Evolutionary conservation across 1,140 invertebrate species (phyloP).

Genomic region (Formica exsecta): DNA sequence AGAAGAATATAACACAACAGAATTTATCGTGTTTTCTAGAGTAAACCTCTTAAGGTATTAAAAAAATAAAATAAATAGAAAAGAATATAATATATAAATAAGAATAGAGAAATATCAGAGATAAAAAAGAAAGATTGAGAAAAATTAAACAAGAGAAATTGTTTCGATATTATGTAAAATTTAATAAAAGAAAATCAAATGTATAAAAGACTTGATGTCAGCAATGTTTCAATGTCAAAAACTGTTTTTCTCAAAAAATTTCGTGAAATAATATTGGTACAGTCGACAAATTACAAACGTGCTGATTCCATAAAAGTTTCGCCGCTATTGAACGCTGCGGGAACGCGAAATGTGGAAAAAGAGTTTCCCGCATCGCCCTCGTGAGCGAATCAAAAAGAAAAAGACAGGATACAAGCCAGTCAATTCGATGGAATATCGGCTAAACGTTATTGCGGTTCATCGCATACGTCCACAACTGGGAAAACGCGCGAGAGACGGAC

Average conservation of each 20-base stretch:
- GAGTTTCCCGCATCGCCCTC: constrained; percentile 6
- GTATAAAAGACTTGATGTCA: background rate
- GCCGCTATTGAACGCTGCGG: constrained; percentile 24
- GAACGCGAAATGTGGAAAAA: constrained; percentile 44
- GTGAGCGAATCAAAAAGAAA: constrained; percentile 36
- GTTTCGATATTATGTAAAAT: background rate
- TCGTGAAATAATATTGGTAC: background rate
- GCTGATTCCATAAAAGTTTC: constrained; percentile 17
- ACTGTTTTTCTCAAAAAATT: background rate
- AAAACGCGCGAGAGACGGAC: constrained; percentile 45
- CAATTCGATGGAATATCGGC: constrained; percentile 71
- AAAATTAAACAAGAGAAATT: background rate
- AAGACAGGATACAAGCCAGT: constrained; percentile 28
- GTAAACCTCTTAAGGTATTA: background rate
- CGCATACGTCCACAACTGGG: constrained; percentile 61
- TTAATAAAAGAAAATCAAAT: background rate
- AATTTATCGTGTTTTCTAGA: constrained; percentile 4
- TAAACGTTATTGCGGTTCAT: constrained; percentile 72
- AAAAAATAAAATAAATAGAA: background rate
- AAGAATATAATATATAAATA: background rate
- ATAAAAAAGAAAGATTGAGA: background rate
- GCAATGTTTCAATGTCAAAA: background rate
- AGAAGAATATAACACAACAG: background rate
- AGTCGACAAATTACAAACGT: constrained; percentile 43
- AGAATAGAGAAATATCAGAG: background rate